Percentiles rank a stretch among this genome's conserved stretches.
These are phyloP conservation scores for Amniataba percoides DNA, from an alignment of 2,797 vertebrate genomes.

Conservation along the genomic window DNA sequence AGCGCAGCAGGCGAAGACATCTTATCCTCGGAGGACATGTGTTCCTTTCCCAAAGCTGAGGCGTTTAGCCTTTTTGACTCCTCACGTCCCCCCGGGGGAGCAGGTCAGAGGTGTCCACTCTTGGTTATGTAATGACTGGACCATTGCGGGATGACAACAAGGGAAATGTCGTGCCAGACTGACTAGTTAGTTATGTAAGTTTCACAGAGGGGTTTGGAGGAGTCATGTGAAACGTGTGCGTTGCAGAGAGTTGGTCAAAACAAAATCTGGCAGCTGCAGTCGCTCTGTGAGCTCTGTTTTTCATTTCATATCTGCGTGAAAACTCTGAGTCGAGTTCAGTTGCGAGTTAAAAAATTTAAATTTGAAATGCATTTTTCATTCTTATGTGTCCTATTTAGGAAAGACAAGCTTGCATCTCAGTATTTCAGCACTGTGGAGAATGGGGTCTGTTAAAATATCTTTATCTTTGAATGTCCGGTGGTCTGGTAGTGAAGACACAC, in stretches of 20 bases:
- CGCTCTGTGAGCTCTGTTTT: slow-evolving; percentile 3
- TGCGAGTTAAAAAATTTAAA: neutral
- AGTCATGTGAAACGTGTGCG: neutral
- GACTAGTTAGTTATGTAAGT: slow-evolving; percentile 47
- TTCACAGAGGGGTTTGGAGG: slow-evolving; percentile 1
- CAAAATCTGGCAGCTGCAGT: slow-evolving; percentile 4
- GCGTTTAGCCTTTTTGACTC: slow-evolving; percentile 51
- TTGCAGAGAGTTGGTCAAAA: neutral
- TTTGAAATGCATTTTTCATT: slow-evolving; percentile 4
- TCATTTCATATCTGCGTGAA: neutral
- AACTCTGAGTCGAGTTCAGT: neutral
- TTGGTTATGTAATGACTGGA: slow-evolving; percentile 49
- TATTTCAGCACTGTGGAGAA: neutral
- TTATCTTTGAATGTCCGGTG: neutral
- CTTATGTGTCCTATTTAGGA: neutral
- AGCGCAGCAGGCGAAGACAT: slow-evolving; percentile 54
- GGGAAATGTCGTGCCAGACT: slow-evolving; percentile 16
- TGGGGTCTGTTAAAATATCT: neutral
- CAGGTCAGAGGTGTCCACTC: slow-evolving; percentile 40
- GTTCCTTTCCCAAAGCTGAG: slow-evolving; percentile 45
- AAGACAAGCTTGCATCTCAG: neutral
- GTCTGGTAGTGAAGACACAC: neutral
- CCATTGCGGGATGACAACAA: slow-evolving; percentile 29
- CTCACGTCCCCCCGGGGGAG: slow-evolving; percentile 16
- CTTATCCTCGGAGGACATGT: slow-evolving; percentile 56